Conservation (phyloP, 2,888 invertebrate species). For the Aphrophora alni region DNA sequence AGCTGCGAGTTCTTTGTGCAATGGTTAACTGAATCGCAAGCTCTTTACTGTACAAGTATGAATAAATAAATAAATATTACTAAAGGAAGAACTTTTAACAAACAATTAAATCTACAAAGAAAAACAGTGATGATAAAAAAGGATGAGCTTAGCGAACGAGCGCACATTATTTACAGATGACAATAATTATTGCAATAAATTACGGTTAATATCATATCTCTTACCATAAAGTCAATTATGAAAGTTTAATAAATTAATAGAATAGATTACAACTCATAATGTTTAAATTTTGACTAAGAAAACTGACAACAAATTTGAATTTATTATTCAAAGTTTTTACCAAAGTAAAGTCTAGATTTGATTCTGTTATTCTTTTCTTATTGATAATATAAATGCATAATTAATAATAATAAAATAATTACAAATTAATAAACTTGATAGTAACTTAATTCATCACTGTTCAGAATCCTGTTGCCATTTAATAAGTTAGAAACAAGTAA, state of each 20-base stretch:
- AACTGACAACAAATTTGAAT: neutral
- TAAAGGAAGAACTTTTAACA: constrained; percentile 19
- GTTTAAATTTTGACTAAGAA: neutral
- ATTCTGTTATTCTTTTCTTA: neutral
- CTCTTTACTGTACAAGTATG: neutral
- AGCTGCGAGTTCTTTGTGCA: neutral
- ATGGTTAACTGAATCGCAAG: neutral
- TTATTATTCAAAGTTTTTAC: neutral
- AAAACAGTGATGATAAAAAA: constrained; percentile 33
- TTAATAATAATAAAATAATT: neutral
- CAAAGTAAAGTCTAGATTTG: neutral
- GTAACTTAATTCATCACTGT: neutral
- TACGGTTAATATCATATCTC: neutral
- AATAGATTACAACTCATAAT: neutral
- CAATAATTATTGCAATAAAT: constrained; percentile 12
- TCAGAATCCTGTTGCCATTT: neutral
- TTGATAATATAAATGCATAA: neutral
- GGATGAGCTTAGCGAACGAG: neutral
- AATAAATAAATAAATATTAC: constrained; percentile 39
- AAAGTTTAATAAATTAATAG: neutral
- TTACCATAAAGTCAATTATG: neutral
- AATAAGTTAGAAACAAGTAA: constrained; percentile 2
- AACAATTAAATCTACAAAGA: constrained; percentile 9
- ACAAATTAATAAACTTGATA: too few relatives aligned
- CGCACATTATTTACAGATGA: neutral